Base-by-base conservation (phyloP, 2,888 invertebrate species). In the Stictocephala bisonia region DNA sequence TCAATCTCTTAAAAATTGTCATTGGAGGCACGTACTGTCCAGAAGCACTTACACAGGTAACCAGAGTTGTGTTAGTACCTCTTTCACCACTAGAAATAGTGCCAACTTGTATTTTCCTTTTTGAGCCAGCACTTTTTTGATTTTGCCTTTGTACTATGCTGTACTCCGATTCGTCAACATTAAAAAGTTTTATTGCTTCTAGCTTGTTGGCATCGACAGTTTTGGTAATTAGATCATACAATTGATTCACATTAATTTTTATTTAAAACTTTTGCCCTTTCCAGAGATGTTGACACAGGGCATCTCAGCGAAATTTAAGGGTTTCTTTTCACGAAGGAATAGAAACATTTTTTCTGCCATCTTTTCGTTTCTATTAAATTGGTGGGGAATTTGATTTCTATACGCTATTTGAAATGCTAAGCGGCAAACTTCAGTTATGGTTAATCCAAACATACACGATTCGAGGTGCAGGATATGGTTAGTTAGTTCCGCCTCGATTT, bases 81-180 rank as follows among this genome's bases (percentile, higher is more conserved):
- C 68, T 6, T 13, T 68, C 51, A 9, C 50, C 68, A 68, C 56
- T 70, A n/a, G 18, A 31, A 6, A 70, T n/a, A 7, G 70, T 35
- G 7, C 53, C 53, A 11, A 70, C 13, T 40, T 18, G 7, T 22
- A 3, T 7, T 15, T 26, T n/a, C n/a, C n/a, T n/a, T n/a, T n/a
- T n/a, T n/a, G n/a, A n/a, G n/a, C n/a, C n/a, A n/a, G n/a, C n/a
- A n/a, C n/a, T n/a, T n/a, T n/a, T n/a, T n/a, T n/a, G n/a, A n/a
- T n/a, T n/a, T 31, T 27, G 24, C 9, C 41, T 64, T 64, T 64
- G 64, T 1, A 41, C 64, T 22, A 24, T 41, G 24, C 26, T 3
- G 35, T 40, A 2, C 4, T 4, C 40, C 3, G 41, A 13, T 40
- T 70, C 70, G 35, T 70, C 56, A 22, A 70, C 26, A 56, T 70